Evolutionary conservation across 2,113 vertebrate species (phyloP), one percentile per base, ranked within the genome.

Genomic region (Eudyptes chrysolophus): DNA sequence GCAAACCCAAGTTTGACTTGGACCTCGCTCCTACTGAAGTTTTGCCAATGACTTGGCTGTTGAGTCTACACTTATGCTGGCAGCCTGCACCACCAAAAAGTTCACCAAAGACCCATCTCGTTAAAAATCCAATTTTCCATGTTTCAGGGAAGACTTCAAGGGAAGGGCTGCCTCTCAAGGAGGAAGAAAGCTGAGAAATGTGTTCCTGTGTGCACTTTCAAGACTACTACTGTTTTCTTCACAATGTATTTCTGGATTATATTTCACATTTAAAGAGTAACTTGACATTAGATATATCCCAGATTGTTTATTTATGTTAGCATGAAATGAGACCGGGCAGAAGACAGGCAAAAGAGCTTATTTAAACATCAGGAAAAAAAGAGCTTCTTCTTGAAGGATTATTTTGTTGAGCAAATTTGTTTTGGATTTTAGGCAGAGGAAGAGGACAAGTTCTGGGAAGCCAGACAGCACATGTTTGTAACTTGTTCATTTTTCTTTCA

Each of bases 361-460:
- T 42, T 97, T 94, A 97, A 94, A 92, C n/a, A 94, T 46, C n/a
- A 91, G 61, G 74, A 9, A 6, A 66, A 70, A 92, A 79, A 58
- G 17, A 70, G 2, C 2, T 30, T 78, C 32, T 76, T 86, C 85
- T 68, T 94, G 48, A 70, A 66, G 55, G 58, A 49, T 84, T 76
- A 92, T 74, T 93, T 96, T 76, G 58, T 72, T 75, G 76, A 95
- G 49, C 34, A 85, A 72, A 82, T 94, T 97, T 95, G 57, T 80
- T 95, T 70, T 62, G 70, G 30, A 94, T 88, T 92, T 92, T 83
- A 83, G 72, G 89, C 69, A 78, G 44, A 69, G 54, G 65, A 95
- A 90, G 44, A 60, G 61, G 88, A 92, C 25, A 62, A 87, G 22
- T 89, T 95, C 85, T 97, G 57, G 55, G 66, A 97, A 87, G n/a